These are phyloP conservation scores for Mallateleia sp. DNA, from an alignment of 2,888 invertebrate genomes.

Conservation along the genomic window DNA sequence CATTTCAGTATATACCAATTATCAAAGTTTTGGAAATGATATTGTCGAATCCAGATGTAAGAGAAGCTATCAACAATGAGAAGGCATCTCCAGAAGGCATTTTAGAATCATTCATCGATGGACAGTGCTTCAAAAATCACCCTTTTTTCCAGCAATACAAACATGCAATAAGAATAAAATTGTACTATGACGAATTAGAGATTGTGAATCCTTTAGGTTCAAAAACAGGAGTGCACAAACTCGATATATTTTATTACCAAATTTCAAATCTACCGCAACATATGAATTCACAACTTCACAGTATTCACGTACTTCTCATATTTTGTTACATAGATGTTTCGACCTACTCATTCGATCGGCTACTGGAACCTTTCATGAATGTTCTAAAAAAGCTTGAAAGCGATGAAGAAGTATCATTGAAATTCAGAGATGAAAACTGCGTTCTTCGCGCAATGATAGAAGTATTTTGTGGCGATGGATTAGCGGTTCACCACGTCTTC, in stretches of 20 bases:
- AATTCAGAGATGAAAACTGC: slow-evolving; percentile 39
- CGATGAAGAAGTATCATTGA: slow-evolving; percentile 57
- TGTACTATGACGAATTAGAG: too few relatives aligned
- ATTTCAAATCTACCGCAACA: slow-evolving; percentile 62
- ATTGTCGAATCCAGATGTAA: slow-evolving; percentile 40
- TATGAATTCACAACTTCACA: slow-evolving; percentile 59
- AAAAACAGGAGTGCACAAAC: slow-evolving; percentile 70
- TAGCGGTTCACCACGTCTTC: slow-evolving; percentile 69
- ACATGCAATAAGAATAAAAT: slow-evolving; percentile 49
- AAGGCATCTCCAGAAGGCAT: slow-evolving; percentile 43
- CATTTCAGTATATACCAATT: slow-evolving; percentile 72
- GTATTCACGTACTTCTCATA: slow-evolving; percentile 61
- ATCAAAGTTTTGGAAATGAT: slow-evolving; percentile 58
- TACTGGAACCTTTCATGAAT: slow-evolving; percentile 66
- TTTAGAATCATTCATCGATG: slow-evolving; percentile 58
- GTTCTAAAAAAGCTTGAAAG: slow-evolving; percentile 65
- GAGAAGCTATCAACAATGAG: slow-evolving; percentile 58
- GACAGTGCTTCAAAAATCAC: slow-evolving; percentile 40
- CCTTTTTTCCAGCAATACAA: slow-evolving; percentile 48
- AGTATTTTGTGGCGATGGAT: slow-evolving; percentile 66
- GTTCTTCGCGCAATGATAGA: slow-evolving; percentile 58
- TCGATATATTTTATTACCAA: too few relatives aligned
- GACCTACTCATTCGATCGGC: slow-evolving; percentile 66
- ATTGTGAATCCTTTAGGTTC: slow-evolving; percentile 72
- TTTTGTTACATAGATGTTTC: slow-evolving; percentile 60